Evolutionary conservation across 2,113 vertebrate species (phyloP), one percentile per base, ranked within the genome.

Genomic region (Xyrauchen texanus): DNA sequence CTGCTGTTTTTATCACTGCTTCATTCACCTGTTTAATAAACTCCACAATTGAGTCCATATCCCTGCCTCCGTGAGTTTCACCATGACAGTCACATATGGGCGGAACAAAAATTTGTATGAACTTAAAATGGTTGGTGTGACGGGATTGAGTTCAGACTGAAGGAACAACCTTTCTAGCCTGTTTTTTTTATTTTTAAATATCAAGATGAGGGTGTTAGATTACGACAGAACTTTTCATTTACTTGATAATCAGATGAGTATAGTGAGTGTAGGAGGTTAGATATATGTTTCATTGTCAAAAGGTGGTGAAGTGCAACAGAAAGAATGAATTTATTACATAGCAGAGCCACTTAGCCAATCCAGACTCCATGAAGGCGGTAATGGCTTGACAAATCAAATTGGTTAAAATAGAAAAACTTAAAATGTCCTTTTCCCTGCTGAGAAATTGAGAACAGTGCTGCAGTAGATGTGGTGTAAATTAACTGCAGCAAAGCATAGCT

Each of bases 371-470:
- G 82, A 66, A 64, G 64, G 0, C 72, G 82, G 84, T 87, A 88
- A 88, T 89, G 85, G 84, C 84, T 86, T 88, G 85, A 90, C 84
- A 91, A 90, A 90, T 89, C 74, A 82, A 81, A 88, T 87, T 81
- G 88, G 87, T 87, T 82, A 89, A 82, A 84, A 85, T 78, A 81
- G 81, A 77, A 55, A 12, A 71, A 67, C 21, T 1, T 34, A 34
- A 34, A 34, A 42, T 53, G 4, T 55, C 57, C 8, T 15, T 5
- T 45, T n/a, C 12, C 12, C 57, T 4, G 5, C 34, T 45, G 13
- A 8, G 34, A 79, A 45, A 15, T 52, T 55, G 13, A 34, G 49
- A 12, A 52, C 2, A 45, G 3, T 70, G 60, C 64, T 64, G 78
- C 15, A 72, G 16, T n/a, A 80, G 52, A 81, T 82, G 81, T 79